Evolutionary conservation across 2,113 vertebrate genomes (phyloP).

Genomic region (Leucoraja erinaceus): DNA sequence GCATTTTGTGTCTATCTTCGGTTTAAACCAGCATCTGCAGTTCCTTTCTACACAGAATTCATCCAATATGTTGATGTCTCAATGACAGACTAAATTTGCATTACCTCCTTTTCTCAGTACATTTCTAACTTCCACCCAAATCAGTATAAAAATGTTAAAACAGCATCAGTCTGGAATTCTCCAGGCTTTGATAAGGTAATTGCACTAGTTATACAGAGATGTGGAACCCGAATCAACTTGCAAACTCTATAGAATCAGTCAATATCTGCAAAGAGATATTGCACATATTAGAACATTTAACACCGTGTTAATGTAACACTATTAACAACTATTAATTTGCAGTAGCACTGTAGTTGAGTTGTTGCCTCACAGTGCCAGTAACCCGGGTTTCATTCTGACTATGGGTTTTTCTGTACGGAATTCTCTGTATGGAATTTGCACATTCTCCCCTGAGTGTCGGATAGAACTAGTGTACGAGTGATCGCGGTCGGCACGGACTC

Average conservation of each 20-base stretch:
- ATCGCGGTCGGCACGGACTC: too few relatives aligned
- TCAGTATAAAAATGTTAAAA: background rate
- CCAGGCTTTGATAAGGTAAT: background rate
- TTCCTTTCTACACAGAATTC: background rate
- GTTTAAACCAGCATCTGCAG: too few relatives aligned
- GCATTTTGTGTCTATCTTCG: too few relatives aligned
- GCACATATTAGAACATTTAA: background rate
- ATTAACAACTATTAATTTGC: background rate
- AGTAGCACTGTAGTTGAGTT: too few relatives aligned
- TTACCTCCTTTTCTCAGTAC: background rate
- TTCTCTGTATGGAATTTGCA: too few relatives aligned
- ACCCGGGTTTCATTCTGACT: too few relatives aligned
- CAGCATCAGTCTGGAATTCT: background rate
- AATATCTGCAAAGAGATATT: background rate
- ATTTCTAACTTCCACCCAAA: background rate
- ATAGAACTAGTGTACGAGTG: too few relatives aligned
- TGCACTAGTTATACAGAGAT: background rate
- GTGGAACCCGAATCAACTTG: background rate
- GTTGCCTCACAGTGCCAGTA: too few relatives aligned
- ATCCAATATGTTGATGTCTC: background rate
- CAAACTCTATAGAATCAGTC: background rate
- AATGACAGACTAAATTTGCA: background rate
- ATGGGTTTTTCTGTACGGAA: too few relatives aligned
- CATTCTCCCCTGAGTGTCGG: too few relatives aligned
- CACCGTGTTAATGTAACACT: background rate